Conservation (phyloP, 2,113 vertebrate genomes). For the Uria aalge region DNA sequence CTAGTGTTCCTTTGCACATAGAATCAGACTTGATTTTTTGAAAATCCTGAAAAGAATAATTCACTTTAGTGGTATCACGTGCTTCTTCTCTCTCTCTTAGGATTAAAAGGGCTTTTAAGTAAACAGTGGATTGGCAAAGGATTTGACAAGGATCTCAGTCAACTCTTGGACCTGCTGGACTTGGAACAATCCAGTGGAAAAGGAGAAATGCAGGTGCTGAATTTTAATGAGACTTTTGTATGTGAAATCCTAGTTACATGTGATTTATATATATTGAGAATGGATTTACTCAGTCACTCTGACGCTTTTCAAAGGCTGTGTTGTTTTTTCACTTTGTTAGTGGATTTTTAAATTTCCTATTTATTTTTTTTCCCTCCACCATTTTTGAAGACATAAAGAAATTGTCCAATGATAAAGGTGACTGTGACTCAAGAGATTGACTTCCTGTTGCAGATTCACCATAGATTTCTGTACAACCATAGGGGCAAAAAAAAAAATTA, state of each 20-base stretch:
- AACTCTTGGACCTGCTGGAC: constrained; percentile 76
- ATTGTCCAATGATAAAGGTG: neutral
- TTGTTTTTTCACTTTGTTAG: neutral
- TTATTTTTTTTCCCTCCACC: neutral
- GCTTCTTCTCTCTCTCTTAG: constrained; percentile 65
- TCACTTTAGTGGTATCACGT: neutral
- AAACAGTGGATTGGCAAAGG: constrained; percentile 89
- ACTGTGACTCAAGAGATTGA: neutral
- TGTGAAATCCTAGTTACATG: neutral
- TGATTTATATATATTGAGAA: neutral
- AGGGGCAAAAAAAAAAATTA: no score
- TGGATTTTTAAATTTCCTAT: neutral
- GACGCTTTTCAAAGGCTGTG: neutral
- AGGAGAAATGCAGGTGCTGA: constrained; percentile 73
- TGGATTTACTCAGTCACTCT: neutral
- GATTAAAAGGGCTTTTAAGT: constrained; percentile 80
- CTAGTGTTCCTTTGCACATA: neutral
- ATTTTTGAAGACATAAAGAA: neutral
- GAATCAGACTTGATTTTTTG: neutral
- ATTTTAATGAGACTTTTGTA: neutral
- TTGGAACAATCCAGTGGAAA: constrained; percentile 47
- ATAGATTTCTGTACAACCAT: neutral
- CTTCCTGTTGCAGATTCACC: neutral
- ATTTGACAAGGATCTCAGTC: constrained; percentile 81
- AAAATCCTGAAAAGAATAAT: neutral